Evolutionary conservation across 30 jellyfish, hydroid and myxozoan species (phyloP), one percentile per base, ranked within the genome.

Genomic region (Cassiopea andromeda): DNA sequence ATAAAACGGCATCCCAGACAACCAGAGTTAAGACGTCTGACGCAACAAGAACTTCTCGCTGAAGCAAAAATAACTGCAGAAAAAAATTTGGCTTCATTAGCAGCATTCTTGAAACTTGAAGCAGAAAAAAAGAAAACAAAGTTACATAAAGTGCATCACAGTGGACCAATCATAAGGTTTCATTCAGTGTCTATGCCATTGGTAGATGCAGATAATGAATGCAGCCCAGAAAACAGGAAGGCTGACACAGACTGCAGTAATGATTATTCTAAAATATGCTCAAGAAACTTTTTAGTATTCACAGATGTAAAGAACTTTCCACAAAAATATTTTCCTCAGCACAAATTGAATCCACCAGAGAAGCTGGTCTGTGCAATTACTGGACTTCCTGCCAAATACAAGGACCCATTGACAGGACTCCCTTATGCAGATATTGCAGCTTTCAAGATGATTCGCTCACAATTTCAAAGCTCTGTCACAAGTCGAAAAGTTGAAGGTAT

Each of bases 41-140:
- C 99, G 2, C 99, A 95, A 73, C 92, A 95, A 46, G 99, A 95
- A 80, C 89, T 95, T 17, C 96, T 95, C 4, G 99, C 99, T 1
- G 99, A 95, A 75, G 99, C 99, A 58, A 91, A 87, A 61, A 85
- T 95, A 75, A 95, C 99, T 0, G 97, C 92, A 69, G 98, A 95
- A 69, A 78, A 90, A 49, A 95, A 95, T 81, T 46, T 91, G 60
- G 99, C 99, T 46, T 95, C 99, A 46, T 92, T 95, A 44, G 99
- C 99, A 38, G 98, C 97, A 49, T 95, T 95, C 80, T 84, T 95
- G 93, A 95, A 87, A 82, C 96, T 95, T 67, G 99, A 95, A 91
- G 99, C 97, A 19, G 99, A 95, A 85, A 95, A 95, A 90, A 95
- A 95, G 70, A 90, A 95, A 60, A 87, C 92, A 19, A 95, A 95